phyloP scores from a whole-genome alignment of 2,888 invertebrate species.

The Rhagonycha lutea region DNA sequence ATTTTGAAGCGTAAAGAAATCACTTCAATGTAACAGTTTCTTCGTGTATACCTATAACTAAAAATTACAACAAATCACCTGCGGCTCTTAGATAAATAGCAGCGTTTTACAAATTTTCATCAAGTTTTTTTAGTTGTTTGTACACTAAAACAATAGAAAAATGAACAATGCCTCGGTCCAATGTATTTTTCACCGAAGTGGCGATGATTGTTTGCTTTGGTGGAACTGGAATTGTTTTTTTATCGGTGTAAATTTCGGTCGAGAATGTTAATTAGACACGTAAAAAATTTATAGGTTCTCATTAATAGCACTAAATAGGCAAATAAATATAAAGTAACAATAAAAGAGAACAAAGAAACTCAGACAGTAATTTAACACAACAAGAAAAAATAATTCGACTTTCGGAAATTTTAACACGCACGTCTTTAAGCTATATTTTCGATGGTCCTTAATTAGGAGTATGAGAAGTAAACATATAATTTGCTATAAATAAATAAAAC shows the following conservation, averaged over 20 bases:
- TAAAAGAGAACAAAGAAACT: background rate
- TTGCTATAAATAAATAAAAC: background rate
- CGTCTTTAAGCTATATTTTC: background rate
- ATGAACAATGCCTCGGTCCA: no score
- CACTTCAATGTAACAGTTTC: no score
- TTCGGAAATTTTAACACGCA: background rate
- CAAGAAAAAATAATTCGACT: background rate
- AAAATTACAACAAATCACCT: no score
- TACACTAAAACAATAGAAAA: no score
- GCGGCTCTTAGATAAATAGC: no score
- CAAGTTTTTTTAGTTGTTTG: no score
- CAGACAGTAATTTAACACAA: background rate
- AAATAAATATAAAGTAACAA: background rate
- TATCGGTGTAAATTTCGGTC: background rate
- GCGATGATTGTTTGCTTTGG: background rate
- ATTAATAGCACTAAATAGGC: background rate
- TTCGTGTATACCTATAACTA: no score
- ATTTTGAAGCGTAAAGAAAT: no score
- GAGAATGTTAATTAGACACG: background rate
- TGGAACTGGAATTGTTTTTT: background rate
- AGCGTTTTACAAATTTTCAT: no score
- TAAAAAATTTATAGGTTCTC: background rate
- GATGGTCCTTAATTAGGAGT: background rate
- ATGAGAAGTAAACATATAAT: background rate
- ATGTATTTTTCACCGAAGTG: background rate